Conservation (phyloP, 2,888 invertebrate species). For the Drosophila putrida region DNA sequence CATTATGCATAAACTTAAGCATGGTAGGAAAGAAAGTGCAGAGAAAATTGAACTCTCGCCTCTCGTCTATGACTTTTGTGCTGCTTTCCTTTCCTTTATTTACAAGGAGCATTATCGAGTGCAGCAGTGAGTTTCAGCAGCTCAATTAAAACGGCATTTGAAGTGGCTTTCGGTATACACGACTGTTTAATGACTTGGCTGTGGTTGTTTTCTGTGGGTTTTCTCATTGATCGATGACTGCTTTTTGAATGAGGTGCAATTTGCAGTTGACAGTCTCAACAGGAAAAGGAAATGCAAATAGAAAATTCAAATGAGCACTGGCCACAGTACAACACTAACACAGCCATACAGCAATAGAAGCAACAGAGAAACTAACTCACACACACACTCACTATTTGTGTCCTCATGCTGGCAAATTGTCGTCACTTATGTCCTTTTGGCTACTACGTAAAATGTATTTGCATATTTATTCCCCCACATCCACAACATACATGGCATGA, state of each 20-base stretch:
- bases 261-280: conserved; percentile 36
- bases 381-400: conserved; percentile 10
- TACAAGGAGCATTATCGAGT: conserved; percentile 29
- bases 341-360: conserved; percentile 18
- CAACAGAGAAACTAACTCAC: conserved; percentile 1
- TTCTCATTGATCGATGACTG: conserved; percentile 51
- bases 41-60: conserved; percentile 16
- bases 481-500: background rate
- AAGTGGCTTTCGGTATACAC: conserved; percentile 40
- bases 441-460: conserved; percentile 70
- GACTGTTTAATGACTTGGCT: conserved; percentile 51
- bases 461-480: conserved; percentile 64
- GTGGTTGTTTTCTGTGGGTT: conserved; percentile 32
- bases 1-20: conserved; percentile 32
- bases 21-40: conserved; percentile 3
- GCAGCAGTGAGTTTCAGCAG: conserved; percentile 32
- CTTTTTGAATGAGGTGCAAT: conserved; percentile 39
- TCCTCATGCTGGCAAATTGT: conserved; percentile 72
- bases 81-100: conserved; percentile 25
- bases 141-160: conserved; percentile 73
- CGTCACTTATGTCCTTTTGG: conserved; percentile 72
- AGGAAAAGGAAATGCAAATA: conserved; percentile 51
- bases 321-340: conserved; percentile 24
- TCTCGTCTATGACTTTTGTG: conserved; percentile 13
- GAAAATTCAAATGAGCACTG: conserved; percentile 52